Base-by-base conservation (phyloP, 1,140 invertebrate genomes). In the Bombus terrestris region DNA sequence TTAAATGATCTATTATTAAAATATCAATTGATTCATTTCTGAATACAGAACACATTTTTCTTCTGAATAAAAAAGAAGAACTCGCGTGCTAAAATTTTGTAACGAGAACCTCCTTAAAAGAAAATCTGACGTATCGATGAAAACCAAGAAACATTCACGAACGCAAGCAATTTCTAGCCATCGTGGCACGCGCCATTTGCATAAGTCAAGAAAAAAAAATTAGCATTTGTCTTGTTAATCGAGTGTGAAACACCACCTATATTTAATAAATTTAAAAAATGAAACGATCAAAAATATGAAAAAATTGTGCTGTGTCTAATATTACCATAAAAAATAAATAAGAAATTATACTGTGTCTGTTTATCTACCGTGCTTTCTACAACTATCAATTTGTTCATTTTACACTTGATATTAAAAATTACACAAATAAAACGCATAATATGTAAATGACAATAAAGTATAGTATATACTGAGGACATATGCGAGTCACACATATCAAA, bases 291-390 rank as follows among this genome's bases (percentile, higher is more conserved):
- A 43, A 41, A 77, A 84, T 73, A 53, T 18, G n/a, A 66, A 35
- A 32, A 82, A 68, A 74, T 37, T 81, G 32, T 87, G 78, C 47
- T 78, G 72, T 74, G 71, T 71, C 80, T 85, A 86, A 74, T 69
- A 41, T 89, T 88, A 71, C 59, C 74, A 82, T 64, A 88, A 85
- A 41, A 86, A 71, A 85, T 32, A 88, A 86, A 86, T 53, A 76
- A 76, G 32, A 41, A 81, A 81, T 37, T 39, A 22, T 66, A 39
- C 43, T 81, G 62, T 68, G 22, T 75, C 32, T 53, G 78, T 59
- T 74, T 83, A 89, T 86, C 88, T 89, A 89, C 75, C 88, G 87
- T 89, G 88, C 88, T 89, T 41, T 41, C 39, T 73, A 73, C 41
- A 73, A 4, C 71, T 71, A 89, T 72, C 32, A 77, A 68, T 79